Evolutionary conservation across 2,113 vertebrate genomes (phyloP).

Genomic region (Oxygymnocypris stewartii): DNA sequence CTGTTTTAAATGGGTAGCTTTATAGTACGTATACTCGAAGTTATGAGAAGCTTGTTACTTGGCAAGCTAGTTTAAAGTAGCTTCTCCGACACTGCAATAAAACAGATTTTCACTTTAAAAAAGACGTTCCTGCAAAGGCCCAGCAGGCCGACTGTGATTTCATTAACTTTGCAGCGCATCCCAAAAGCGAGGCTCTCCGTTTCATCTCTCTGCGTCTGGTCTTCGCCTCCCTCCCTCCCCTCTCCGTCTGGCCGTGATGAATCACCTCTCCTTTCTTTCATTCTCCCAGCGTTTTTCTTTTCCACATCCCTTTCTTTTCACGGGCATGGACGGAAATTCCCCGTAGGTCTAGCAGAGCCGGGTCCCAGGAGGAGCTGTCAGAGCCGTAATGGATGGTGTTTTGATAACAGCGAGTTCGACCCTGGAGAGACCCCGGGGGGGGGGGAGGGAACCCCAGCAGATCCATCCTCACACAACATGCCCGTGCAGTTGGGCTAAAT

Average conservation of each 20-base stretch:
- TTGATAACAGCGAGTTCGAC: conserved; percentile 82
- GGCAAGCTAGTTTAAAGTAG: conserved; percentile 10
- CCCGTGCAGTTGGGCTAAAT: conserved; percentile 72
- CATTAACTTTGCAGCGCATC: conserved; percentile 21
- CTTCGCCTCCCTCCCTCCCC: conserved; percentile 33
- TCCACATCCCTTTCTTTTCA: conserved; percentile 38
- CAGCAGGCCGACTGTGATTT: conserved; percentile 26
- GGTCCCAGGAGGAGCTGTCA: conserved; percentile 76
- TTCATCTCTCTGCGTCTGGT: conserved; percentile 30
- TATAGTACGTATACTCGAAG: background rate
- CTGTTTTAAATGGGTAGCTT: background rate
- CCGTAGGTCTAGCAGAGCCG: conserved; percentile 50
- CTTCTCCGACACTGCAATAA: conserved; percentile 15
- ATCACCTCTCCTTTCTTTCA: conserved; percentile 56
- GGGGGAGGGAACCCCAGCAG: conserved; percentile 34
- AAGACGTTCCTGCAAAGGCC: background rate
- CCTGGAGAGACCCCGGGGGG: conserved; percentile 49
- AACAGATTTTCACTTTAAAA: conserved; percentile 25
- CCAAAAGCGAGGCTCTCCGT: conserved; percentile 28
- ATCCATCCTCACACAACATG: conserved; percentile 73
- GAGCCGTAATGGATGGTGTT: conserved; percentile 86
- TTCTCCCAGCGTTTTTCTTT: conserved; percentile 54
- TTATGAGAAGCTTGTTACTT: background rate
- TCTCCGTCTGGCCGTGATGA: conserved; percentile 50
- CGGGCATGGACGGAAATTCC: conserved; percentile 77